Conservation (phyloP, 2,888 invertebrate species). For the Platycnemis pennipes region DNA sequence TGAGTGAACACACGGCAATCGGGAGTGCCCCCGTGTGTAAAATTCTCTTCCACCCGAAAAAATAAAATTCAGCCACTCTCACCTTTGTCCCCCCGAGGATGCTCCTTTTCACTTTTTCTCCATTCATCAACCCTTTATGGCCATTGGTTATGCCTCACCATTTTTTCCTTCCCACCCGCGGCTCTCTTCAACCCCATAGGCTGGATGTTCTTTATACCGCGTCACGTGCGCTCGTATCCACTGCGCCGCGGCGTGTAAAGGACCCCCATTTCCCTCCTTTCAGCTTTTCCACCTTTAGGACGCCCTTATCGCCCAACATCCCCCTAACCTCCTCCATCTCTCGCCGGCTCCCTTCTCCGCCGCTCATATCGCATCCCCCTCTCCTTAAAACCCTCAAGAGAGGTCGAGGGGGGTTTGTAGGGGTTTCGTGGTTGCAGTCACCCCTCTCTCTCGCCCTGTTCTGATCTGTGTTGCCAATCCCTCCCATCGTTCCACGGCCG, state of each 20-base stretch:
- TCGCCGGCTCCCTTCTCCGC: background rate
- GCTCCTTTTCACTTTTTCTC: background rate
- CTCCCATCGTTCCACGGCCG: conserved; percentile 36
- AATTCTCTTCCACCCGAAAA: background rate
- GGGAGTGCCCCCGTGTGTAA: background rate
- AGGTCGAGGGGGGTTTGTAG: background rate
- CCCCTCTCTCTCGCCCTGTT: background rate
- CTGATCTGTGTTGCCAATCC: background rate
- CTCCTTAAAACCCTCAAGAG: background rate
- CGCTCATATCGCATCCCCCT: background rate
- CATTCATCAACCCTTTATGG: conserved; percentile 8
- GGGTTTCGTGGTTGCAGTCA: background rate
- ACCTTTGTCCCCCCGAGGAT: background rate
- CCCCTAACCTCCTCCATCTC: background rate
- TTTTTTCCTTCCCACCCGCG: background rate
- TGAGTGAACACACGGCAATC: background rate
- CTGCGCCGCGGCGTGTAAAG: background rate
- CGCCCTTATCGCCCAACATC: background rate
- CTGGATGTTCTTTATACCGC: conserved; percentile 1
- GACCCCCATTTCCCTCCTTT: conserved; percentile 3
- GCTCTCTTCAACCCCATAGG: background rate
- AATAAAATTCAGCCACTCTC: background rate
- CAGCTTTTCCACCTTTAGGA: conserved; percentile 16
- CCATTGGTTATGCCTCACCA: conserved; percentile 16
- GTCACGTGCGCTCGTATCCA: conserved; percentile 11